These are phyloP conservation scores for Eriocheir sinensis DNA, from an alignment of 1,140 invertebrate species.

Conservation along the genomic window DNA sequence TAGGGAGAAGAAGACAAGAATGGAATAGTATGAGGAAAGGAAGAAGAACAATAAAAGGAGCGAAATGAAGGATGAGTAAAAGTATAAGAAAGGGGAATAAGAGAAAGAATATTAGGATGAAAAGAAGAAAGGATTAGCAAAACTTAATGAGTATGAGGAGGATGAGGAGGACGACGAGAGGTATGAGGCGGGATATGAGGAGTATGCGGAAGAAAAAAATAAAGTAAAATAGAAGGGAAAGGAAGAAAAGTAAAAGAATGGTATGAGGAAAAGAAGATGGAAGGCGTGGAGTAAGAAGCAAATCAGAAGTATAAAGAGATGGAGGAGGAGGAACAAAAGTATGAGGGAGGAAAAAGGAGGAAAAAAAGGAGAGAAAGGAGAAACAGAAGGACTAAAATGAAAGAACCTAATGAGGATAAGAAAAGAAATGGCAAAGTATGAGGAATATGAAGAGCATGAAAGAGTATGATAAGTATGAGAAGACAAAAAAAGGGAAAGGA, in stretches of 20 bases:
- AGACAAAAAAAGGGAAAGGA: conserved; percentile 7
- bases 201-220: too few species aligned
- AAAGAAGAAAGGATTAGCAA: too few species aligned
- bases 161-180: too few species aligned
- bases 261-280: too few species aligned
- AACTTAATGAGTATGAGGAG: too few species aligned
- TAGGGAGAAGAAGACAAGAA: background rate
- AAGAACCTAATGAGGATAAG: background rate
- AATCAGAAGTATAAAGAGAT: background rate
- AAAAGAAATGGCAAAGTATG: background rate
- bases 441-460: too few species aligned
- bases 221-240: too few species aligned
- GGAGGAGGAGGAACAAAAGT: background rate
- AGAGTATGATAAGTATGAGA: too few species aligned
- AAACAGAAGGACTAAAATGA: background rate
- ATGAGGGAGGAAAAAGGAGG: background rate
- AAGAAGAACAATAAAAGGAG: background rate
- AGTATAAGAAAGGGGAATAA: background rate
- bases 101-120: background rate
- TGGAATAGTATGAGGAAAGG: background rate
- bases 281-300: too few species aligned
- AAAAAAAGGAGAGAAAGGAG: background rate
- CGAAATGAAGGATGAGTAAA: background rate
- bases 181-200: too few species aligned
- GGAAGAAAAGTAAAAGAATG: too few species aligned